Base-by-base conservation (phyloP, 2,797 vertebrate species). In the Alcedo atthis region DNA sequence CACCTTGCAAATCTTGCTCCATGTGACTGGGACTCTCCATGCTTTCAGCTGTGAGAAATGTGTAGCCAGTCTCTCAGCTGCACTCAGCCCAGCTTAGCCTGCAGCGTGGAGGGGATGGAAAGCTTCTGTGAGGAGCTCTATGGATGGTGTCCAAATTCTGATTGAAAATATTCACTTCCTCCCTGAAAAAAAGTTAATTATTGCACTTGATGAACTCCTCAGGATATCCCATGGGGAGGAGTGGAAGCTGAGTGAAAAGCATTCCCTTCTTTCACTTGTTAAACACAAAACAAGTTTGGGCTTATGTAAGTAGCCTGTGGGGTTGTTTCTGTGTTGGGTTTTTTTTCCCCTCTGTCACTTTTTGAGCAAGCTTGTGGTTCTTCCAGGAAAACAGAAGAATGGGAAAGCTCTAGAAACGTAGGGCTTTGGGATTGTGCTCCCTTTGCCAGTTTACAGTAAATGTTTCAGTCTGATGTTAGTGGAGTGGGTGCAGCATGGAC, bases 121-220 rank as follows among this genome's bases (percentile, higher is more conserved):
- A 66, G 12, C 17, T 35, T 1, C 26, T 0, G 1, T 20, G 46
- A 57, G 46, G 30, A 37, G 12, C 9, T 62, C 20, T 7, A 12
- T 0, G 0, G 37, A 5, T 32, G 12, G 21, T 59, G 37, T 77
- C 30, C 33, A 53, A 37, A 30, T 43, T 74, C 43, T 33, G 2
- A 0, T 9, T 33, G 57, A 55, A 86, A 81, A 70, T 10, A 20
- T 32, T 86, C 17, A 4, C 10, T 45, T 70, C 28, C 13, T 73
- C 4, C 6, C 25, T n/a, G 32, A 80, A 15, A 40, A 40, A 57
- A 64, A 68, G 14, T 7, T 42, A 42, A 21, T 70, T 33, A 22
- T 10, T 79, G 54, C 35, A 22, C 28, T 79, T 87, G 1, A 0
- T 3, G 2, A 0, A 1, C 12, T 57, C 19, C 43, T 55, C 2